Evolutionary conservation across 2,113 vertebrate species (phyloP), one percentile per base, ranked within the genome.

Genomic region (Spea multiplicata): DNA sequence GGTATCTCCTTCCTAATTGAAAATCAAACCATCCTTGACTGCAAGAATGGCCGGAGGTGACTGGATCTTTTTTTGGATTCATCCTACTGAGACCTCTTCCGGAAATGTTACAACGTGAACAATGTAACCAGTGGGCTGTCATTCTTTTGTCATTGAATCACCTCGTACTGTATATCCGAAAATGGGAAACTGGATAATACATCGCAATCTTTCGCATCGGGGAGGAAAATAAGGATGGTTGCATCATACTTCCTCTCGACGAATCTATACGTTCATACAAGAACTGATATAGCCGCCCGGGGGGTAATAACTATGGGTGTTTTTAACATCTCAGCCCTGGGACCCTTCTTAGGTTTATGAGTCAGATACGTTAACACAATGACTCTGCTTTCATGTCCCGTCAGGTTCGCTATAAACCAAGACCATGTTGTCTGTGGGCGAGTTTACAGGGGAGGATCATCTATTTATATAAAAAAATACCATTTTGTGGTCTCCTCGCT

Each of bases 221-320:
- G 76, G 75, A 76, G 69, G 66, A 71, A 68, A 47, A 73, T 53
- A 65, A 66, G 76, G 65, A 57, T 57, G 10, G 71, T 79, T 79
- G 76, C 76, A 79, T 79, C 70, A 73, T 72, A 14, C 52, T 45
- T 55, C 12, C 48, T 75, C 30, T 30, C 13, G 44, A 49, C 44
- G 44, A 47, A 65, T 72, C 57, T 47, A n/a, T 70, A 16, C 61
- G 50, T 78, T 16, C 52, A 61, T 62, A 46, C 46, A n/a, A 70
- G 52, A 70, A 44, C 13, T 13, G 44, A 53, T 46, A 6, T 46
- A 68, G 44, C 46, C 49, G 47, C 16, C 10, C 16, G 61, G 16
- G 8, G 14, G 13, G 5, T 48, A 53, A 9, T 66, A 4, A 75
- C 14, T 53, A 66, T 52, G 16, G 53, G 30, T 45, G 7, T 45